Base-by-base conservation (phyloP, 2,888 invertebrate genomes). In the Brassicogethes aeneus region DNA sequence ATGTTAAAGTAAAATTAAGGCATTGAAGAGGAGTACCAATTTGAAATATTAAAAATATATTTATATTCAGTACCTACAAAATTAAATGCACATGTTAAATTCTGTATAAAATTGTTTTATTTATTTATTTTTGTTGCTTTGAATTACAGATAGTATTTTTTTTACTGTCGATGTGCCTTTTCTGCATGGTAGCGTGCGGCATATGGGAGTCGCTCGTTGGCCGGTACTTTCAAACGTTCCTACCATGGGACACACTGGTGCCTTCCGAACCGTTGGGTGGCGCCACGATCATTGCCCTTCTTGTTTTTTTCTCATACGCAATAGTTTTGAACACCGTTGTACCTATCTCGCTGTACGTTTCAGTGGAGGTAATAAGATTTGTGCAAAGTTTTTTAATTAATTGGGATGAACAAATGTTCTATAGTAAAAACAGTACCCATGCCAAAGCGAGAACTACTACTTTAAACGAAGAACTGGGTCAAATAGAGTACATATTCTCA, bases 251-350 rank as follows among this genome's bases (percentile, higher is more conserved):
- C 74, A 76, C 80, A 61, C 79, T 92, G 60, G 86, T 95, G 65
- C 92, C 94, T 39, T 79, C 76, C 57, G 85, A 89, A 67, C 82
- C 86, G 45, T 69, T 81, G 47, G 79, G 80, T 53, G 93, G 92
- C 57, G 86, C 92, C 54, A 84, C 91, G 51, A 86, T 95, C 57
- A 90, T 94, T 51, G 92, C 96, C 52, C 78, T 95, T 56, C 81
- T 99, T 54, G 92, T 95, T 53, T 99, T 99, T 79, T 95, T 99
- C 78, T 97, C 97, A 29, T 99, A 99, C 73, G 92, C 95, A 64
- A 99, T 99, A 70, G 92, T 99, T 59, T 81, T 99, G 70, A 99
- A 99, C 77, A 99, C 97, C 61, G 95, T 97, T 62, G 97, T 99
- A 77, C 97, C 97, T 72, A 99, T 99, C 69, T 97, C 96, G 59